Base-by-base conservation (phyloP, 2,888 invertebrate species). In the Tenthredo mesomela region DNA sequence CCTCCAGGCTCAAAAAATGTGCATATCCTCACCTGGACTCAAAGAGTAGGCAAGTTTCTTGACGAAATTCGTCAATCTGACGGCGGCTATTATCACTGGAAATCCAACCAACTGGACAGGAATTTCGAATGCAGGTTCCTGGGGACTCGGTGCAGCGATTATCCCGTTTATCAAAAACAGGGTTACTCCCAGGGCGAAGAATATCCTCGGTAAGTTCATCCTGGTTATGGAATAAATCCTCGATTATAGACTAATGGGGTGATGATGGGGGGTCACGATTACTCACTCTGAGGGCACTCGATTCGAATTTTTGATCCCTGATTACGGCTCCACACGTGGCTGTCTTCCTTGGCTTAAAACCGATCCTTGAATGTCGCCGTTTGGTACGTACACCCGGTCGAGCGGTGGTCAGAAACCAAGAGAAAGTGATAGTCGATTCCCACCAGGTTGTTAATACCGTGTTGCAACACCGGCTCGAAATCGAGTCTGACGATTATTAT, bases 91-190 rank as follows among this genome's bases (percentile, higher is more conserved):
- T 88, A 97, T 97, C 86, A 97, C 95, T 0, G 97, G 97, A 91
- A 97, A 97, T 40, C 97, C 97, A 61, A 97, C 95, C 84, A 97
- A 94, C 91, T 97, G 97, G n/a, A 97, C 97, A 15, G 97, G 97
- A 84, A 97, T 92, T 90, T 97, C 96, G 90, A 97, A 96, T 0
- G 95, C 90, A 18, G 95, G 95, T 89, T 95, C 95, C 67, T 94
- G 92, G 2, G 93, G 91, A 85, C 89, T 90, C 54, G 93, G 92
- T 18, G 90, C 90, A 21, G 93, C 92, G 58, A 86, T 85, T 25
- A 92, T 89, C 12, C 89, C 85, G 73, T 89, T 88, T 86, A 93
- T 85, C 83, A 88, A 85, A 84, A 93, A 78, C 85, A 91, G 86
- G 65, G 87, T 91, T 85, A 89, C 89, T 61, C 89, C 89, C 83